Percentiles rank a stretch among this genome's conserved stretches.
Evolutionary conservation across 1,140 invertebrate genomes (phyloP).

Genomic region (Ctenoplectra terminalis): DNA sequence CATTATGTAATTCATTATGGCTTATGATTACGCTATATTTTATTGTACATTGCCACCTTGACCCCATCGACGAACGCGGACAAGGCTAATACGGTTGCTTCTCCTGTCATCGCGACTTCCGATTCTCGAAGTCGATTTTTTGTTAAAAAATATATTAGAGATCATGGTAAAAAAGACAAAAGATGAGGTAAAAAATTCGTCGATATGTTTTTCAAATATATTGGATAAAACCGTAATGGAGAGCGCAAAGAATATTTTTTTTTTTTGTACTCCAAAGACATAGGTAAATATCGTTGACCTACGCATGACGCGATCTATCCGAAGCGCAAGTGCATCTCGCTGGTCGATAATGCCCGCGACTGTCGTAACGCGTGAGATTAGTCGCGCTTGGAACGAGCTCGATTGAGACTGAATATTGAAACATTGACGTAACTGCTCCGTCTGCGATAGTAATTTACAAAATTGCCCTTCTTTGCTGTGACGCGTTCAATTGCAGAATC

Average conservation of each 20-base stretch:
- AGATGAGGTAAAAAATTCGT: too few species aligned
- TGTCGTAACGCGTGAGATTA: conserved; percentile 40
- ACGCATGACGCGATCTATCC: background rate
- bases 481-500: conserved; percentile 41
- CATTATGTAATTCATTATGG: conserved; percentile 82
- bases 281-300: conserved; percentile 8
- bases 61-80: conserved; percentile 49
- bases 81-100: conserved; percentile 47
- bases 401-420: conserved; percentile 67
- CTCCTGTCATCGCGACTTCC: background rate
- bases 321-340: background rate
- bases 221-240: too few species aligned
- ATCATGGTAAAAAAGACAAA: background rate
- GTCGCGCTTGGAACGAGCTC: conserved; percentile 55
- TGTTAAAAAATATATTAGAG: background rate
- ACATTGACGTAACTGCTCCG: conserved; percentile 63
- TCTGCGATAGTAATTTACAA: conserved; percentile 63
- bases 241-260: too few species aligned
- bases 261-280: too few species aligned
- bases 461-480: conserved; percentile 61
- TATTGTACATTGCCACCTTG: conserved; percentile 78
- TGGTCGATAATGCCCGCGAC: conserved; percentile 19
- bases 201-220: too few species aligned
- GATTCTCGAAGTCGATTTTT: conserved; percentile 19
- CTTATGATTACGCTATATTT: conserved; percentile 77